These are phyloP conservation scores for Ceyx melanurus DNA, from an alignment of 2,113 vertebrate genomes.

Conservation along the genomic window DNA sequence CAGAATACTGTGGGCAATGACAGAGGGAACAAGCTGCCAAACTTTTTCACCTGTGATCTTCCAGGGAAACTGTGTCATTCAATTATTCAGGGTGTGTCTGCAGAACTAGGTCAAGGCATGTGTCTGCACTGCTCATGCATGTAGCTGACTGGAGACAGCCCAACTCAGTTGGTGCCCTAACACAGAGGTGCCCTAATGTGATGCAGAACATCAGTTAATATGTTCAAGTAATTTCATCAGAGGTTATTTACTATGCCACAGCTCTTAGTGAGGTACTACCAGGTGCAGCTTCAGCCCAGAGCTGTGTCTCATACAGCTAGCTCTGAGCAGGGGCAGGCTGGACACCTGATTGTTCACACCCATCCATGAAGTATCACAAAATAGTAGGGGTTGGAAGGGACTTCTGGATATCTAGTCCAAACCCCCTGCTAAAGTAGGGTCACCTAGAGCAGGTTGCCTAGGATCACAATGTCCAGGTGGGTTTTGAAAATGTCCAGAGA, in stretches of 20 bases:
- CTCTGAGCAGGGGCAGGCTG: not conserved
- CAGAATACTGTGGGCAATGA: not conserved
- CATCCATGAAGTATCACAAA: too few species aligned
- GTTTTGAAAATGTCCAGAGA: too few species aligned
- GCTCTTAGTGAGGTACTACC: not conserved
- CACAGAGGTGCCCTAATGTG: not conserved
- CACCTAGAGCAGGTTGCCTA: too few species aligned
- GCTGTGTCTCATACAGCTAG: not conserved
- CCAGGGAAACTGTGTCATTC: not conserved
- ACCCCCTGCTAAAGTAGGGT: too few species aligned
- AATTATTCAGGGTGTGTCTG: not conserved
- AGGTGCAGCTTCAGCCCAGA: not conserved
- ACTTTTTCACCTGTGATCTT: not conserved
- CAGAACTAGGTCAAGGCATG: fast-evolving
- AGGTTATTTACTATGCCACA: not conserved
- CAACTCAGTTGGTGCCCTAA: not conserved
- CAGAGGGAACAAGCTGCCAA: not conserved
- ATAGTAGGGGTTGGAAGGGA: too few species aligned
- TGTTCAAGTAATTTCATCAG: not conserved
- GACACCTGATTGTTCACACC: fast-evolving
- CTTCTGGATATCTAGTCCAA: too few species aligned
- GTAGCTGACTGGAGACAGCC: not conserved
- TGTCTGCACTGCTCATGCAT: not conserved
- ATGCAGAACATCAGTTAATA: not conserved
- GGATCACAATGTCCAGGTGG: too few species aligned